Evolutionary conservation across 2,888 invertebrate genomes (phyloP), one percentile per base, ranked within the genome.

Genomic region (Chrysopilus asiliformis): DNA sequence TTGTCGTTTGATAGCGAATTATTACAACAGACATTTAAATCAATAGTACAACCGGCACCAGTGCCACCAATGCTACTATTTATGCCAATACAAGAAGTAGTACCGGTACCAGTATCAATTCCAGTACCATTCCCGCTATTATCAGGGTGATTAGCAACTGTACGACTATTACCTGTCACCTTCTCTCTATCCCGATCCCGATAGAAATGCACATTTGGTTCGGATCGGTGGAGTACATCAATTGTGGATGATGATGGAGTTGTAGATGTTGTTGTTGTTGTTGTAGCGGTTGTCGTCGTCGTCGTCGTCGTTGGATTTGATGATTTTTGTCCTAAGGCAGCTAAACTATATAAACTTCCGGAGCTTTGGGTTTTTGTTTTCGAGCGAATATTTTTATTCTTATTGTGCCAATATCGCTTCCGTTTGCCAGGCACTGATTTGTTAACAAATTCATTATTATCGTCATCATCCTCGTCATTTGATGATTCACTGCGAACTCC

Each of bases 401-500:
- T 38, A 8, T 36, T 33, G 22, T 28, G 32, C 38, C 41, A 40
- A 25, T 38, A 37, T 2, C 37, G 36, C 36, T 42, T 44, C 13
- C 40, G 30, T 34, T 40, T 38, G 4, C 25, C 38, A 4, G 40
- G 27, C 16, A 26, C 26, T 32, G 32, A 34, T 20, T 27, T 30
- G 12, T n/a, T 17, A 4, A 28, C 30, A 16, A n/a, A 13, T 7
- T 22, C 10, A 10, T 8, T 22, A 22, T 22, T 22, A 32, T 37
- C 33, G 27, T 27, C 36, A 31, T 32, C 41, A 12, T 37, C 32
- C 9, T 46, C 45, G 24, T 39, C 43, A 15, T 45, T 46, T 17
- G 38, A 40, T 28, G 45, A 41, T 42, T 45, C 58, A 43, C 64
- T 60, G 43, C 57, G 59, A 45, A 60, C 57, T 46, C 65, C 66